These are phyloP conservation scores for Oryzias melastigma DNA, from an alignment of 2,113 vertebrate genomes.

Conservation along the genomic window DNA sequence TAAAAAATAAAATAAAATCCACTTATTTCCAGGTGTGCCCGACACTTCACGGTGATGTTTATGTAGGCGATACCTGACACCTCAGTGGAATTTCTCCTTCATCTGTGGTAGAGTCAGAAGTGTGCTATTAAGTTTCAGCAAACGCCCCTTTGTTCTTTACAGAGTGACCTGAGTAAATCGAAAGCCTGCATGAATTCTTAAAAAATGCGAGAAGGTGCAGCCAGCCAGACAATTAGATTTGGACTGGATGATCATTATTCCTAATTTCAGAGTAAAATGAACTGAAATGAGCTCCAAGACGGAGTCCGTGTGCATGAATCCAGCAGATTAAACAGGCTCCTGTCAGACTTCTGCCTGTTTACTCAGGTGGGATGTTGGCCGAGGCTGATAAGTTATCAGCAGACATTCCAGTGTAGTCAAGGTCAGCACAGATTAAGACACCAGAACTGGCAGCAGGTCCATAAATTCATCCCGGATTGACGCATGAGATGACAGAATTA, in stretches of 20 bases:
- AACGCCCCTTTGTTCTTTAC: conserved; percentile 31
- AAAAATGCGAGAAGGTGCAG: too few species aligned
- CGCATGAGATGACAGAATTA: conserved; percentile 30
- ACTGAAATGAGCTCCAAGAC: not conserved
- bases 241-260: not conserved
- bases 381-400: conserved; percentile 54
- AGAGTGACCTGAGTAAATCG: conserved; percentile 3
- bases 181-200: conserved; percentile 1
- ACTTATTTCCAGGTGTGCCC: conserved; percentile 10
- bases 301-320: conserved; percentile 7
- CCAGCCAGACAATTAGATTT: not conserved
- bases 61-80: conserved; percentile 34
- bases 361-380: conserved; percentile 40
- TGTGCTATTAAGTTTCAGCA: conserved; percentile 36
- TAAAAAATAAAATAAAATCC: conserved; percentile 1
- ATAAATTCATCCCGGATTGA: conserved; percentile 40
- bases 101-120: conserved; percentile 33
- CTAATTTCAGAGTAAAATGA: conserved; percentile 4
- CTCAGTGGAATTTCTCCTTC: conserved; percentile 50
- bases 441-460: conserved; percentile 17
- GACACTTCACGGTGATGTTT: conserved; percentile 22
- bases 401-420: conserved; percentile 51
- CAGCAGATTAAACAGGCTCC: conserved; percentile 9
- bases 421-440: conserved; percentile 41
- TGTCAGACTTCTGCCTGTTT: conserved; percentile 40